These are phyloP conservation scores for Proteles cristata DNA, from an alignment of 2,113 vertebrate species.

Conservation along the genomic window DNA sequence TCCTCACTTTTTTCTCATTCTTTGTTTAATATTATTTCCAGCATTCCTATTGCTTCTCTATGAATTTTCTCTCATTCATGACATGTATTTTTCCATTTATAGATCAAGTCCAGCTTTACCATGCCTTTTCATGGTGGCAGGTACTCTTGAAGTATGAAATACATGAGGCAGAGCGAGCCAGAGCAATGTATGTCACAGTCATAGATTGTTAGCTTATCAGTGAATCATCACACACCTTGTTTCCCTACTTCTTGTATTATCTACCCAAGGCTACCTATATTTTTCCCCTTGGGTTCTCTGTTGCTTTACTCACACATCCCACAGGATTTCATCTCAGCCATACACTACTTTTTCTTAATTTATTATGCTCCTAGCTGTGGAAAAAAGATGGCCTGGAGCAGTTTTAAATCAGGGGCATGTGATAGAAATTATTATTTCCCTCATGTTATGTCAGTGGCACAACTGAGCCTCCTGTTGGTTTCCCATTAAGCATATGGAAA, in stretches of 20 bases:
- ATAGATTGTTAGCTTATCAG: background rate
- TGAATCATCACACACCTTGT: background rate
- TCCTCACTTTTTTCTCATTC: background rate
- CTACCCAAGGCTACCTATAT: background rate
- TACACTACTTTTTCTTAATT: conserved; percentile 75
- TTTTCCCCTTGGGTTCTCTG: conserved; percentile 50
- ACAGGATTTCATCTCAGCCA: conserved; percentile 69
- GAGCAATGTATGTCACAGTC: background rate
- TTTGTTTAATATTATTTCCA: background rate
- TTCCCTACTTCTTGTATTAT: background rate
- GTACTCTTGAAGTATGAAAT: background rate
- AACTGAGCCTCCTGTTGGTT: conserved; percentile 47
- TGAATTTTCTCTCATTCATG: background rate
- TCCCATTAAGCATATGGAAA: conserved; percentile 33
- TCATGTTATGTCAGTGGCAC: conserved; percentile 58
- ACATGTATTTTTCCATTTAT: background rate
- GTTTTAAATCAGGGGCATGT: conserved; percentile 65
- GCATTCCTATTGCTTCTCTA: background rate
- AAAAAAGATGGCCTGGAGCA: conserved; percentile 69
- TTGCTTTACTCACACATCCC: conserved; percentile 70
- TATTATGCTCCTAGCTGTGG: conserved; percentile 73
- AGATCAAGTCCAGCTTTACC: background rate
- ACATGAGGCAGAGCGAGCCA: background rate
- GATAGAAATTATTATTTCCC: conserved; percentile 43
- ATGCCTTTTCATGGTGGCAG: background rate